Conservation (phyloP, 1,140 invertebrate species). For the Carposina sasakii region DNA sequence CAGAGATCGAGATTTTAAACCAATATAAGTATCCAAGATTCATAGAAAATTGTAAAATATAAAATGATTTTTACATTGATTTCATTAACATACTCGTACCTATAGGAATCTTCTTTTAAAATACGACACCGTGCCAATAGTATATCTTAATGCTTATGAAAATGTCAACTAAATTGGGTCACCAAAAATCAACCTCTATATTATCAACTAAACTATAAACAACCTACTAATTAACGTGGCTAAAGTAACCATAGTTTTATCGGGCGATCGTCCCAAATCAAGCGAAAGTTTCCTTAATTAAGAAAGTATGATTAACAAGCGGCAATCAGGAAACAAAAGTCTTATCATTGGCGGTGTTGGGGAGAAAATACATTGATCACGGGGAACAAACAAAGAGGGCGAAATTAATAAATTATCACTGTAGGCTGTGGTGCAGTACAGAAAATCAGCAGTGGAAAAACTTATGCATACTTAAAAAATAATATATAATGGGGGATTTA, state of each 20-base stretch:
- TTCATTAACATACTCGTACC: too few species aligned
- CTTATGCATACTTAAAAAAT: too few species aligned
- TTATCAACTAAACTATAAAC: conserved; percentile 9
- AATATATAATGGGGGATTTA: too few species aligned
- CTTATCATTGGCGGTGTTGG: conserved; percentile 45
- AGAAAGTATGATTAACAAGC: conserved; percentile 70
- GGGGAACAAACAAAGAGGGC: conserved; percentile 50
- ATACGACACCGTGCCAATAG: too few species aligned
- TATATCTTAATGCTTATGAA: background rate
- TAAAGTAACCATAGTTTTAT: conserved; percentile 48
- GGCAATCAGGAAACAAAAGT: conserved; percentile 67
- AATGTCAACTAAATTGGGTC: background rate
- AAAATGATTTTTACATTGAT: too few species aligned
- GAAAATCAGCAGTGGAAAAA: too few species aligned
- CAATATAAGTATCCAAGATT: too few species aligned
- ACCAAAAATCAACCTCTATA: background rate
- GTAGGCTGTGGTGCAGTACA: too few species aligned
- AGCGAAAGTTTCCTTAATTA: conserved; percentile 61
- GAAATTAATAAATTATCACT: conserved; percentile 68
- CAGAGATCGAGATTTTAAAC: too few species aligned
- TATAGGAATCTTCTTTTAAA: too few species aligned
- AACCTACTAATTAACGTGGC: conserved; percentile 56
- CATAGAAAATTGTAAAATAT: too few species aligned
- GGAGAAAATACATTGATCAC: conserved; percentile 54
- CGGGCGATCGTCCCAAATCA: conserved; percentile 54